Evolutionary conservation across 2,888 invertebrate species (phyloP).

Genomic region (Bugulina stolonifera): DNA sequence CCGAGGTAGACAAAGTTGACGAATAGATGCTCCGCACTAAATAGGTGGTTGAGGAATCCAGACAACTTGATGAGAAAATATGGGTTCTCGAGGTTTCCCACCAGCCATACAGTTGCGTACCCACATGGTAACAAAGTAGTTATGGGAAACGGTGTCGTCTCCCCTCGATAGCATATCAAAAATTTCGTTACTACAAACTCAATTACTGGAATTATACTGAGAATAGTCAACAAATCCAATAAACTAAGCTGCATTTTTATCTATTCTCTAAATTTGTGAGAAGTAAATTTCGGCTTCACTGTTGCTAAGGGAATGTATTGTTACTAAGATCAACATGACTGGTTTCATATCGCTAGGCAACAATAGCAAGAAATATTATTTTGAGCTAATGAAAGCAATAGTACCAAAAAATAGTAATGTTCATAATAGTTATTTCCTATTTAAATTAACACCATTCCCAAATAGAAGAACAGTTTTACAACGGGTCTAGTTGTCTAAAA

Average conservation of each 20-base stretch:
- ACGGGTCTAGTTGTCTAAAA: too few species aligned
- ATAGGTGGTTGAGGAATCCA: background rate
- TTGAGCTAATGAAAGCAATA: too few species aligned
- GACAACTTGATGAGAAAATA: background rate
- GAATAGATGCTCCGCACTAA: background rate
- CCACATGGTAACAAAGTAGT: background rate
- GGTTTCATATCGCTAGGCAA: too few species aligned
- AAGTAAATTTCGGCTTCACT: too few species aligned
- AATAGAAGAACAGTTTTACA: too few species aligned
- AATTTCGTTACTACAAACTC: conserved; percentile 9
- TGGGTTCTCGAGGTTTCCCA: background rate
- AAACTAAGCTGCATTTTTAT: conserved; percentile 5
- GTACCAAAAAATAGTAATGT: too few species aligned
- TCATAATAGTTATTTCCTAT: too few species aligned
- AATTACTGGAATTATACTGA: background rate
- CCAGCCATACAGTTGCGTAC: background rate
- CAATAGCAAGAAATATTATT: too few species aligned
- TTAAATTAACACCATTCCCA: too few species aligned
- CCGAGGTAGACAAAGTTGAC: conserved; percentile 10
- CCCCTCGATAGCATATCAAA: background rate
- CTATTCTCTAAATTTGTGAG: too few species aligned
- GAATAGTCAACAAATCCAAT: background rate
- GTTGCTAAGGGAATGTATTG: too few species aligned
- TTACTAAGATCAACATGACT: too few species aligned
- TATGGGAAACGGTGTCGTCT: background rate